phyloP scores from a whole-genome alignment of 2,797 vertebrate species.

The Amazonetta brasiliensis region DNA sequence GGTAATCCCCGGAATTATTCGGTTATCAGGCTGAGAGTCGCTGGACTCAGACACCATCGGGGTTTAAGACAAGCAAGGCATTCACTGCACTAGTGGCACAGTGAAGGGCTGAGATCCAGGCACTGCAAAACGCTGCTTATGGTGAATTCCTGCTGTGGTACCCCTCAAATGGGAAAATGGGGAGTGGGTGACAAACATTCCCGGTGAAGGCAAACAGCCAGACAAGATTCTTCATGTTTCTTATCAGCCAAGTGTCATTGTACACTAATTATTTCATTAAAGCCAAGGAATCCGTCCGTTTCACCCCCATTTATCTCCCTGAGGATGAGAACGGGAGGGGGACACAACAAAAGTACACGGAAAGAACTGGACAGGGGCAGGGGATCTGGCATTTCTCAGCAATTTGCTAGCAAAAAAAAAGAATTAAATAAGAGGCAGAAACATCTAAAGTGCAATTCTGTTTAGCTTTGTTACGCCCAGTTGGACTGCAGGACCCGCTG shows the following conservation, averaged over 20 bases:
- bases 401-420: neutral
- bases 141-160: neutral
- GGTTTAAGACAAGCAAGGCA: constrained; percentile 2
- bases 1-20: constrained; percentile 41
- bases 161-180: neutral
- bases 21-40: neutral
- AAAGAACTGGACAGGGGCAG: neutral
- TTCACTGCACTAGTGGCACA: neutral
- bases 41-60: neutral
- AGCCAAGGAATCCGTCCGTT: neutral
- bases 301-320: too few species aligned
- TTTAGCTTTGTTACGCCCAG: neutral
- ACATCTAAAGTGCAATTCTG: neutral
- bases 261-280: neutral
- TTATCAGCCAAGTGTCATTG: neutral
- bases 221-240: neutral
- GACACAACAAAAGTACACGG: neutral
- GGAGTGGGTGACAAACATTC: neutral
- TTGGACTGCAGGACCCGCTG: neutral
- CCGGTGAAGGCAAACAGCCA: accelerated
- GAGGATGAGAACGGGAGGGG: neutral
- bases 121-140: neutral
- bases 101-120: neutral
- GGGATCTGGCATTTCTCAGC: neutral
- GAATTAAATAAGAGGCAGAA: neutral